phyloP scores from a whole-genome alignment of 2,888 invertebrate species.

The Graphium colonna region DNA sequence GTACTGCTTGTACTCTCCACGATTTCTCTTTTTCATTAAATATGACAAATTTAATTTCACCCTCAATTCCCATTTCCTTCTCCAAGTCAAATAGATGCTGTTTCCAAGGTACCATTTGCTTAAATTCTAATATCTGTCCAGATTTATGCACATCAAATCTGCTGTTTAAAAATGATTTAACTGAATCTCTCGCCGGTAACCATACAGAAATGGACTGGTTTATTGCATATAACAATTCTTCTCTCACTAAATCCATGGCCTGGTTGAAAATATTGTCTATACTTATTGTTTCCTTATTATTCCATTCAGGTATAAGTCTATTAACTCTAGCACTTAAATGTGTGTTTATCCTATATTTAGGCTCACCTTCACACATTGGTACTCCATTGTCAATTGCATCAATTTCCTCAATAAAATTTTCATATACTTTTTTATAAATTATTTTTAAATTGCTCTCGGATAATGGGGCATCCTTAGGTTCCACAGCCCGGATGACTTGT shows the following conservation, averaged over 20 bases:
- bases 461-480: constrained; percentile 55
- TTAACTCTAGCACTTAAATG: constrained; percentile 87
- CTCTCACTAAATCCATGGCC: constrained; percentile 88
- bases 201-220: constrained; percentile 84
- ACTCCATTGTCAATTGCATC: constrained; percentile 99
- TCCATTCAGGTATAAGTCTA: constrained; percentile 92
- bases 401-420: constrained; percentile 93
- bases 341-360: constrained; percentile 88
- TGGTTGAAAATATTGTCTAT: constrained; percentile 83
- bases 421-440: constrained; percentile 88
- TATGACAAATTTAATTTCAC: constrained; percentile 85
- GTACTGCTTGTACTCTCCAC: constrained; percentile 94
- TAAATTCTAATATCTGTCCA: constrained; percentile 90
- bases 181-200: constrained; percentile 92
- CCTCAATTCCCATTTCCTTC: constrained; percentile 82
- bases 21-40: constrained; percentile 82
- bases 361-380: constrained; percentile 86
- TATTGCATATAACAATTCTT: constrained; percentile 88
- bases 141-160: constrained; percentile 85
- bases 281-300: constrained; percentile 75
- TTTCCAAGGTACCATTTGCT: constrained; percentile 92
- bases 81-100: constrained; percentile 93
- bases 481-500: constrained; percentile 83
- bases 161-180: constrained; percentile 85
- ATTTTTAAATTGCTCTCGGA: constrained; percentile 73